Percentiles rank a stretch among this genome's conserved stretches.
Evolutionary conservation across 2,113 vertebrate genomes (phyloP).

Genomic region (Pelobates fuscus): DNA sequence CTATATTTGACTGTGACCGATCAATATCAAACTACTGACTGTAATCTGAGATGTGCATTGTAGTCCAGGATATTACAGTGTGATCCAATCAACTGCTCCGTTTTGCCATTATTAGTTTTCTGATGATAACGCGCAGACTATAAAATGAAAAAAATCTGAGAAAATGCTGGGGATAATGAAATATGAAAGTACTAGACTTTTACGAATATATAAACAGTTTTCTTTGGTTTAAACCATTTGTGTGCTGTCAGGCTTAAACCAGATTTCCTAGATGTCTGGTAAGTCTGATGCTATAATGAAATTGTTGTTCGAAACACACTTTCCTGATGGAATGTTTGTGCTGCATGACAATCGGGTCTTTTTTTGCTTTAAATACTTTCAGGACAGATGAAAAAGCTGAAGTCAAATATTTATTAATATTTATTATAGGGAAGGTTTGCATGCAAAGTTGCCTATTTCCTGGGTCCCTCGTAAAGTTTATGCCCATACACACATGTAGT

Average conservation of each 20-base stretch:
- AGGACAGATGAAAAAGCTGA: too few relatives aligned
- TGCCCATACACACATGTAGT: too few relatives aligned
- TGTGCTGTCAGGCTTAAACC: background rate
- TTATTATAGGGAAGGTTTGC: too few relatives aligned
- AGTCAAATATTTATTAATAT: too few relatives aligned
- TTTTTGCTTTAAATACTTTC: too few relatives aligned
- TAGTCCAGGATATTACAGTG: slow-evolving; percentile 50
- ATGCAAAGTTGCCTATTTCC: too few relatives aligned
- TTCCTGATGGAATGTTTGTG: too few relatives aligned
- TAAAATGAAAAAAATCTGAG: slow-evolving; percentile 51
- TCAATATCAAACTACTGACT: slow-evolving; percentile 57
- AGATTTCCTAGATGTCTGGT: too few relatives aligned
- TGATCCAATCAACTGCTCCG: slow-evolving; percentile 59
- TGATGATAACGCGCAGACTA: slow-evolving; percentile 50
- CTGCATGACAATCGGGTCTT: too few relatives aligned
- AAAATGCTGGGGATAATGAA: slow-evolving; percentile 26
- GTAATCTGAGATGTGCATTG: slow-evolving; percentile 42
- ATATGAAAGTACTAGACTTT: slow-evolving; percentile 47
- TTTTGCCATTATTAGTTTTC: slow-evolving; percentile 60
- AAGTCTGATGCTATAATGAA: too few relatives aligned
- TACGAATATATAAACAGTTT: slow-evolving; percentile 31
- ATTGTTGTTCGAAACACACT: too few relatives aligned
- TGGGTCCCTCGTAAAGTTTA: too few relatives aligned
- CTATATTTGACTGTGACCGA: slow-evolving; percentile 50
- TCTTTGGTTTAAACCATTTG: background rate